Evolutionary conservation across 1,140 invertebrate species (phyloP).

Genomic region (Mercenaria mercenaria): DNA sequence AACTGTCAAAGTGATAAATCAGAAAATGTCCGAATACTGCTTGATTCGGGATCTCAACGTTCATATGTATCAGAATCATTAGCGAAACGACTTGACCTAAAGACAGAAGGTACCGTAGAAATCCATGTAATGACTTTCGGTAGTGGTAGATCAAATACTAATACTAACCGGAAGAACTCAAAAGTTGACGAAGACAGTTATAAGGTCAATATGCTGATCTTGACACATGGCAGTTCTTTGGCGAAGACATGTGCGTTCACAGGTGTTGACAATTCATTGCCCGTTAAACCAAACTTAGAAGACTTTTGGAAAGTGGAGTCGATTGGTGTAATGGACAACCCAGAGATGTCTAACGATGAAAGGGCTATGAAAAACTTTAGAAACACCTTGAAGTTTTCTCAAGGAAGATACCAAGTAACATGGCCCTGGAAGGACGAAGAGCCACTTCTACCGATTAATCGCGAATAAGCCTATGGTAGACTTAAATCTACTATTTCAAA

Average conservation of each 20-base stretch:
- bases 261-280: not conserved
- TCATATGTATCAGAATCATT: too few relatives aligned
- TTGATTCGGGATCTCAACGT: conserved; percentile 17
- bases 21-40: not conserved
- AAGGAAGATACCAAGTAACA: conserved; percentile 43
- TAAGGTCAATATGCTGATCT: conserved; percentile 20
- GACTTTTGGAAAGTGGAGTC: conserved; percentile 63
- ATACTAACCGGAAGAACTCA: not conserved
- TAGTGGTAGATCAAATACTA: not conserved
- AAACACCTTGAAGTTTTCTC: conserved; percentile 16
- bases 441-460: conserved; percentile 47
- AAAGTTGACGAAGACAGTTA: not conserved
- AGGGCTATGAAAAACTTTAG: conserved; percentile 23
- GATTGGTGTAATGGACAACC: conserved; percentile 48
- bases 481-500: conserved; percentile 21
- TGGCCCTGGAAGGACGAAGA: conserved; percentile 39
- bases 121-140: conserved; percentile 24
- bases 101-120: not conserved
- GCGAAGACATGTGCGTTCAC: not conserved
- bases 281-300: conserved; percentile 11
- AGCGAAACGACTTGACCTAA: not conserved
- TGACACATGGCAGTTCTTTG: not conserved
- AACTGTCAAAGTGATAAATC: not conserved
- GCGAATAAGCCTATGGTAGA: conserved; percentile 24
- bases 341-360: conserved; percentile 30